Evolutionary conservation across 1,140 invertebrate genomes (phyloP).

Genomic region (Colletes latitarsis): DNA sequence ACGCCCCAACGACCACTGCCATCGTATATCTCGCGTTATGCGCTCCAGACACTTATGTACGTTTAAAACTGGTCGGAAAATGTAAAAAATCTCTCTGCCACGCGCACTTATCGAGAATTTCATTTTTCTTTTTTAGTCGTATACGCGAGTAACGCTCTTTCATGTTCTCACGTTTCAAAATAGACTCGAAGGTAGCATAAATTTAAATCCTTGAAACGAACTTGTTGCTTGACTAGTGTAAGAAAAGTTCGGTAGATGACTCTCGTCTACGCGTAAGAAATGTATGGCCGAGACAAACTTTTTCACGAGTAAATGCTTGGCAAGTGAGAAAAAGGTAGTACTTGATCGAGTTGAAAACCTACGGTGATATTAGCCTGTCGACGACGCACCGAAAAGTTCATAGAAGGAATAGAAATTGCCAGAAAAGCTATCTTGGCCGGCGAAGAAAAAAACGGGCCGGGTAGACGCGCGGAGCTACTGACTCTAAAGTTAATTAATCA

Average conservation of each 20-base stretch:
- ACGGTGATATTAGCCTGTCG: background rate
- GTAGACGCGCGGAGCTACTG: constrained; percentile 18
- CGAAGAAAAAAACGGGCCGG: constrained; percentile 32
- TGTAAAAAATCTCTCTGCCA: background rate
- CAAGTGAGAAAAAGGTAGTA: background rate
- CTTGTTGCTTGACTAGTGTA: no score
- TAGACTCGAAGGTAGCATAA: background rate
- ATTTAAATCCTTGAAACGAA: constrained; percentile 8
- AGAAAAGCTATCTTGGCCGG: constrained; percentile 3
- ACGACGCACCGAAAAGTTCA: background rate
- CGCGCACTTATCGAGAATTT: background rate
- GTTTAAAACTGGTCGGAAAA: background rate
- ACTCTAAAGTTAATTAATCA: constrained; percentile 64
- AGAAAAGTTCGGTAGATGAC: no score
- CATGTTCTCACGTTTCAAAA: background rate
- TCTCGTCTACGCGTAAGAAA: no score
- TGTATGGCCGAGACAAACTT: background rate
- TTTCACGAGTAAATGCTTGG: background rate
- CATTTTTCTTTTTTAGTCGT: background rate
- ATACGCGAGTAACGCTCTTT: no score
- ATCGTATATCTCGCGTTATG: background rate
- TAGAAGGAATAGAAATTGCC: constrained; percentile 33
- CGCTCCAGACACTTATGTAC: background rate
- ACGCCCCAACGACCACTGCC: background rate
- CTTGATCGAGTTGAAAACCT: constrained; percentile 18